These are phyloP conservation scores for Pyrgilauda ruficollis DNA, from an alignment of 2,113 vertebrate genomes.

Conservation along the genomic window DNA sequence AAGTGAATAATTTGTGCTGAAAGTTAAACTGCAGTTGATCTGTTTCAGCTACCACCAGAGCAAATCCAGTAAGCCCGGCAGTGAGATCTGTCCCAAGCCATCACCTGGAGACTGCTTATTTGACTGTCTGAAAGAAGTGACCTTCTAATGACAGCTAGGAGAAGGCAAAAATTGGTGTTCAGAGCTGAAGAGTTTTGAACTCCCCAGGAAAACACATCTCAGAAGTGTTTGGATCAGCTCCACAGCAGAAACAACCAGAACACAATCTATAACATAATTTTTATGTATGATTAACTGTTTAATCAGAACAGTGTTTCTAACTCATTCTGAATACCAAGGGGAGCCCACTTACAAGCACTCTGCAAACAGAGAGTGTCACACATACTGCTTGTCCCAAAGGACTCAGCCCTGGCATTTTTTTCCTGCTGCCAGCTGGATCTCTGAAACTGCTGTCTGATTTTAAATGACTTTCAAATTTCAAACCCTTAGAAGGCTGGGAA, in stretches of 20 bases:
- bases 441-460: neutral
- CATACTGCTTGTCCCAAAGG: fast-evolving
- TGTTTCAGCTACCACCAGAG: neutral
- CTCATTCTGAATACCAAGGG: neutral
- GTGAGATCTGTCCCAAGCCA: neutral
- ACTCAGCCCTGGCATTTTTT: too few species aligned
- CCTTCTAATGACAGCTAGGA: neutral
- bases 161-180: neutral
- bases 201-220: neutral
- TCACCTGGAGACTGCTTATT: neutral
- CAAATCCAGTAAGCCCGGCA: neutral
- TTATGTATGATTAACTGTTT: neutral
- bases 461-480: neutral
- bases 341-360: neutral
- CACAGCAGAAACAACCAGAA: neutral
- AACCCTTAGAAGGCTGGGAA: neutral
- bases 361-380: neutral
- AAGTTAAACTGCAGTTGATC: neutral
- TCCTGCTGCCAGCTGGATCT: neutral
- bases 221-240: neutral
- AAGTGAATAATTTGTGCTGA: neutral
- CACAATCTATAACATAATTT: fast-evolving
- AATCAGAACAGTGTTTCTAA: neutral
- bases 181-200: neutral
- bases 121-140: neutral